Evolutionary conservation across 2,888 invertebrate genomes (phyloP).

Genomic region (Portevinia maculata): DNA sequence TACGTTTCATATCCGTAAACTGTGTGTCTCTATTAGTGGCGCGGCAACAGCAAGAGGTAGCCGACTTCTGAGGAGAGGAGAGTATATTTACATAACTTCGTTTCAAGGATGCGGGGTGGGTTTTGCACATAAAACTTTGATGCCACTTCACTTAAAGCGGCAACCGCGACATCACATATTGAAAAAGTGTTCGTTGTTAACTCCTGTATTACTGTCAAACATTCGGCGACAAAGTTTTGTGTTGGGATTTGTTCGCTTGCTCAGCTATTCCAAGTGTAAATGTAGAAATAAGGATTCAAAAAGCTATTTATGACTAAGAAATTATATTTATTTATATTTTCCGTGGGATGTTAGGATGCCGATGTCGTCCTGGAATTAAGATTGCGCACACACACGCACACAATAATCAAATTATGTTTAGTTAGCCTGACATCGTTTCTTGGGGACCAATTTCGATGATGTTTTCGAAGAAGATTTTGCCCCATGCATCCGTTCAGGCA

Average conservation of each 20-base stretch:
- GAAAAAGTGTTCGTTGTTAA: conserved; percentile 58
- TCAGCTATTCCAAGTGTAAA: neutral
- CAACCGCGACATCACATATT: conserved; percentile 64
- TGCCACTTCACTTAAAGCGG: conserved; percentile 45
- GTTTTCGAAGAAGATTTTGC: neutral
- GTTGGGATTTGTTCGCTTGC: conserved; percentile 5
- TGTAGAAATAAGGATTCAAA: neutral
- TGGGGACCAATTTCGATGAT: conserved; percentile 9
- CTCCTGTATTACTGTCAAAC: conserved; percentile 54
- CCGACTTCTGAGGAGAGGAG: neutral
- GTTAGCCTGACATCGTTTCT: conserved; percentile 8
- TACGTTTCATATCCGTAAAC: neutral
- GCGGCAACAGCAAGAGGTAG: neutral
- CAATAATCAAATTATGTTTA: neutral
- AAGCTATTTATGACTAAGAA: conserved; percentile 26
- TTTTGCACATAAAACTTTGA: neutral
- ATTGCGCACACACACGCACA: neutral
- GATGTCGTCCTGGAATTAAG: neutral
- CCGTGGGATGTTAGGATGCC: neutral
- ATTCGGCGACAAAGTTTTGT: conserved; percentile 42
- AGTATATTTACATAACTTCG: conserved; percentile 1
- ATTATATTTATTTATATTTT: neutral
- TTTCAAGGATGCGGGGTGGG: neutral
- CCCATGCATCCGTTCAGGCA: neutral
- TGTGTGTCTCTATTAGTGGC: conserved; percentile 7